phyloP scores from a whole-genome alignment of 2,797 vertebrate species.

The Trichosurus vulpecula region DNA sequence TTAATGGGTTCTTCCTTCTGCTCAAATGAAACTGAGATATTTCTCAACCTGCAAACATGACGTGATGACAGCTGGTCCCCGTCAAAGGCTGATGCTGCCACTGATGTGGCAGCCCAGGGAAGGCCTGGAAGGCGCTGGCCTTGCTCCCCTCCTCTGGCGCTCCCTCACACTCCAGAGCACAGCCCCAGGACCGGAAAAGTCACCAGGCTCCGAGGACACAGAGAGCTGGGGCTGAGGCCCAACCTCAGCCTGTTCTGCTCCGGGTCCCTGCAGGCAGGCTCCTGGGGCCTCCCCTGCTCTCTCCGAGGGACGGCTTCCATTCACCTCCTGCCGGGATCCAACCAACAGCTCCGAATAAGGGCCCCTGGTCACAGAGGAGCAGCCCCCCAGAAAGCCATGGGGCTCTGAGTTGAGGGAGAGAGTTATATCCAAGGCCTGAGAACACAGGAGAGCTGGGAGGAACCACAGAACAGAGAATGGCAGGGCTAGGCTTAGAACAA shows the following conservation, averaged over 20 bases:
- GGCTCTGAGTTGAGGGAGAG: neutral
- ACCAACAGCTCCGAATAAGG: neutral
- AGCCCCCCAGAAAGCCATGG: neutral
- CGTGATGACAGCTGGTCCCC: neutral
- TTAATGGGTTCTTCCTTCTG: constrained; percentile 61
- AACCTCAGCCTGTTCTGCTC: neutral
- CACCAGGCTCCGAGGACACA: neutral
- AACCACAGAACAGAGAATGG: neutral
- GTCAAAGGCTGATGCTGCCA: neutral
- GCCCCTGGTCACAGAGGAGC: neutral
- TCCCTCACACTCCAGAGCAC: neutral
- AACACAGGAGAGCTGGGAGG: neutral
- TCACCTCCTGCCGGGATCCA: neutral
- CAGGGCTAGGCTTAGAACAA: neutral
- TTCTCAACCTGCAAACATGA: neutral
- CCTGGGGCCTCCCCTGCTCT: neutral
- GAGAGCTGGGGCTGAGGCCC: accelerated
- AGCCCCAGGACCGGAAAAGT: neutral
- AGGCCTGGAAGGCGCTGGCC: too few species aligned
- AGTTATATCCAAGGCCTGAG: neutral
- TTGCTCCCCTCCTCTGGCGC: neutral
- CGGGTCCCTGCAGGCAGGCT: neutral
- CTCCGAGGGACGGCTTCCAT: too few species aligned
- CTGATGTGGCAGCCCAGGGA: neutral
- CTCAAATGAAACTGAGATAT: constrained; percentile 17